Evolutionary conservation across 1,140 invertebrate species (phyloP), one percentile per base, ranked within the genome.

Genomic region (Semibalanus balanoides): DNA sequence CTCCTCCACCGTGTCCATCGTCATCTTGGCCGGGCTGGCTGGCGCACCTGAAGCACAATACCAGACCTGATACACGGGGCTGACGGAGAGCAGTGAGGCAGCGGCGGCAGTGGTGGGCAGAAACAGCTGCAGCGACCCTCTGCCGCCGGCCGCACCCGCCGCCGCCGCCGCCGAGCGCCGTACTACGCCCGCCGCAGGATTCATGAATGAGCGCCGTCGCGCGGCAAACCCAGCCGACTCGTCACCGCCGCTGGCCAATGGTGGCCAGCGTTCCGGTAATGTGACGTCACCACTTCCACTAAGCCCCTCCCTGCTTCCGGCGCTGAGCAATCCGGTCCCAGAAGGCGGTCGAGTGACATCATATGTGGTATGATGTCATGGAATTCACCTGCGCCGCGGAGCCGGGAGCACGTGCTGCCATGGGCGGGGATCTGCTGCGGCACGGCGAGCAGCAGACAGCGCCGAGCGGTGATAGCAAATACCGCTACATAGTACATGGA

Each of bases 41-140:
- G 29, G 25, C 17, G 28, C 75, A 43, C 81, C 72, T n/a, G 82
- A 81, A 75, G 82, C 81, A 17, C 80, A 81, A 74, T n/a, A n/a
- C n/a, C n/a, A n/a, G n/a, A n/a, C n/a, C n/a, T n/a, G n/a, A n/a
- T n/a, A n/a, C n/a, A n/a, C n/a, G n/a, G n/a, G n/a, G n/a, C n/a
- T n/a, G n/a, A n/a, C n/a, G 74, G 79, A 79, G 75, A 80, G 79
- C 74, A 82, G 76, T 72, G 51, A 64, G 1, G 9, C 14, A 14
- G 51, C 22, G 51, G 51, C 51, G 11, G 11, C 1, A 64, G 51
- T 22, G 14, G 14, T 7, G 7, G 51, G 11, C 14, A 25, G 51
- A 7, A 3, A 1, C 51, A 22, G 51, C 51, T 14, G 14, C 51
- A 22, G 51, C 51, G 35, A 5, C 17, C 35, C 5, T 40, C 35